Conservation (phyloP, 2,888 invertebrate genomes). For the Gymnosoma rotundatum region DNA sequence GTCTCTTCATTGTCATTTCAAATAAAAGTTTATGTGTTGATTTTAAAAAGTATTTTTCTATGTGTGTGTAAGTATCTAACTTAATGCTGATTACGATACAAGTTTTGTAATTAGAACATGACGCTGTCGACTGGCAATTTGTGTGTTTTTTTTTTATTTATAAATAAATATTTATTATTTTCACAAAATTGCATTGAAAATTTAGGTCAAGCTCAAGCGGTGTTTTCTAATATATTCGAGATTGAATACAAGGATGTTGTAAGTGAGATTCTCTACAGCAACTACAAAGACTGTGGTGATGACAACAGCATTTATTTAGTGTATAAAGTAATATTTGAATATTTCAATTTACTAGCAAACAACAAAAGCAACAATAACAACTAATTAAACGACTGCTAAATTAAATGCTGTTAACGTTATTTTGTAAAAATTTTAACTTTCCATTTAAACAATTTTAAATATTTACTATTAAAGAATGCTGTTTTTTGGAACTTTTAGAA, state of each 20-base stretch:
- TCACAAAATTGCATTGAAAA: conserved; percentile 73
- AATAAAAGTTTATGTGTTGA: background rate
- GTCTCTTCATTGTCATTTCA: conserved; percentile 18
- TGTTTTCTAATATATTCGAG: conserved; percentile 79
- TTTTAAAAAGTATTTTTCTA: background rate
- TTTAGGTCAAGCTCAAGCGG: conserved; percentile 79
- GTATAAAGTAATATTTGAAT: conserved; percentile 8
- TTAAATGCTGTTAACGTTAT: too few relatives aligned
- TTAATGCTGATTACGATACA: conserved; percentile 15
- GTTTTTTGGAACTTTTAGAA: too few relatives aligned
- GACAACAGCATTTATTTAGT: conserved; percentile 55
- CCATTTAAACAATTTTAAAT: too few relatives aligned
- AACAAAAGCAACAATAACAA: too few relatives aligned
- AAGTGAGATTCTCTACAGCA: conserved; percentile 54
- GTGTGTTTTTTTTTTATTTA: conserved; percentile 39
- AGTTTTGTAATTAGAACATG: conserved; percentile 71
- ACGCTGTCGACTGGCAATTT: conserved; percentile 60
- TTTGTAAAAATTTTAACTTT: too few relatives aligned
- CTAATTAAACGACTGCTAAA: too few relatives aligned
- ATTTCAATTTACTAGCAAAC: background rate
- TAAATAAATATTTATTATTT: conserved; percentile 45
- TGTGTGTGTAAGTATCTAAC: background rate
- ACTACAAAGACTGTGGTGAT: conserved; percentile 68
- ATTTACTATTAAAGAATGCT: too few relatives aligned
- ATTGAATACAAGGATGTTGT: conserved; percentile 79